phyloP scores from a whole-genome alignment of 2,888 invertebrate species.

The Chalcosyrphus nemorum region DNA sequence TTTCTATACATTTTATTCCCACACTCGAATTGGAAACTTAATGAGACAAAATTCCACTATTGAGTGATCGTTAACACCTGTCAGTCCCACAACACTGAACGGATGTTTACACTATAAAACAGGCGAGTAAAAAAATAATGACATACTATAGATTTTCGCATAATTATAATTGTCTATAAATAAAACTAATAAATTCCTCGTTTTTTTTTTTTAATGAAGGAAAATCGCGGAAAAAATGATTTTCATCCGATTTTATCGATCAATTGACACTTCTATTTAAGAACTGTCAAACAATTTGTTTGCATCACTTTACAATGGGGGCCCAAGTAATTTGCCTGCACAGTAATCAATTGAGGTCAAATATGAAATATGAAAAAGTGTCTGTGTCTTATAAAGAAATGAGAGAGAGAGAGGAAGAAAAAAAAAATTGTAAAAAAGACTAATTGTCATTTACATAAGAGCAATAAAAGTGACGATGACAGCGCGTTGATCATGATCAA shows the following conservation, averaged over 20 bases:
- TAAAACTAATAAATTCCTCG: background rate
- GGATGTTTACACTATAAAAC: background rate
- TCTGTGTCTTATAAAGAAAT: background rate
- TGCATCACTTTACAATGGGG: constrained; percentile 46
- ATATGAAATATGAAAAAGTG: constrained; percentile 52
- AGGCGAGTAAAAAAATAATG: background rate
- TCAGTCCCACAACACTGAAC: background rate
- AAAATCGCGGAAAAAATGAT: background rate
- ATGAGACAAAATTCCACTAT: constrained; percentile 11
- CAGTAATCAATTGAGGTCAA: constrained; percentile 67
- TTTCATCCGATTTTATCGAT: constrained; percentile 25
- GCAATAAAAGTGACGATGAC: constrained; percentile 2
- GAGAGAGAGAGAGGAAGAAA: background rate
- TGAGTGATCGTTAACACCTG: constrained; percentile 22
- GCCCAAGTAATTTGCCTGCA: constrained; percentile 59
- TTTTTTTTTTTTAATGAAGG: background rate
- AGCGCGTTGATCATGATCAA: constrained; percentile 19
- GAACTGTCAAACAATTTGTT: constrained; percentile 66
- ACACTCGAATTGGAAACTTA: constrained; percentile 15
- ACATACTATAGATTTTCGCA: background rate
- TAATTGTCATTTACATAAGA: constrained; percentile 67
- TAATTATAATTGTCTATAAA: background rate
- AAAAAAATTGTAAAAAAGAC: constrained; percentile 4
- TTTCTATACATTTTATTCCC: constrained; percentile 18
- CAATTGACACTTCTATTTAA: constrained; percentile 66